phyloP scores from a whole-genome alignment of 2,113 vertebrate species.

The Dromas ardeola region DNA sequence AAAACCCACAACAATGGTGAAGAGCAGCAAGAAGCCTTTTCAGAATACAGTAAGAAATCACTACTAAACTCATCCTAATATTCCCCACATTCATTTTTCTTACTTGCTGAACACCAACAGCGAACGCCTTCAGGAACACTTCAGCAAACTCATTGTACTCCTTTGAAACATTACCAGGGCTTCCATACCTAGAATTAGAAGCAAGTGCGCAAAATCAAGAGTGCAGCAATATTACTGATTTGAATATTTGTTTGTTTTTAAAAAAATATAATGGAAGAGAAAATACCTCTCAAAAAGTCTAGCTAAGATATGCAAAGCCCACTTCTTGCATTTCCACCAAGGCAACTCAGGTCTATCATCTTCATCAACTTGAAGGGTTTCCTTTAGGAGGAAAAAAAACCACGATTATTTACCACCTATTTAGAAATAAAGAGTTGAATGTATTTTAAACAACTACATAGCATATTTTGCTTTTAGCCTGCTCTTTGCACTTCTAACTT shows the following conservation, averaged over 20 bases:
- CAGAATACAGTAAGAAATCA: not conserved
- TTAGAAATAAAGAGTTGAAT: not conserved
- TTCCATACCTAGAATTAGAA: conserved; percentile 87
- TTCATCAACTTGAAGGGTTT: conserved; percentile 97
- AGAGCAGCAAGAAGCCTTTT: not conserved
- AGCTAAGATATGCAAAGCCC: conserved; percentile 98
- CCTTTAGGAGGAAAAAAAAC: conserved; percentile 73
- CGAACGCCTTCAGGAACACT: conserved; percentile 96
- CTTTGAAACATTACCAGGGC: conserved; percentile 98
- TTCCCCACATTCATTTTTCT: not conserved
- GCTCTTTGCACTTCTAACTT: not conserved
- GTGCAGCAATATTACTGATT: not conserved
- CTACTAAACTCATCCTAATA: not conserved
- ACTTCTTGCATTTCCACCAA: conserved; percentile 99
- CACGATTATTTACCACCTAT: not conserved
- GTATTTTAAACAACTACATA: not conserved
- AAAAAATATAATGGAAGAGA: not conserved
- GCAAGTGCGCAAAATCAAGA: not conserved
- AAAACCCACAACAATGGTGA: not conserved
- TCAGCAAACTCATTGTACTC: conserved; percentile 98
- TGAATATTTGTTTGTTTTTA: not conserved
- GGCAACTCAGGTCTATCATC: conserved; percentile 95
- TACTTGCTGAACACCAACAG: conserved; percentile 94
- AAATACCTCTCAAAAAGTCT: conserved; percentile 95
- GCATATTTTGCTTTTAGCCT: not conserved